Percentiles rank a stretch among this genome's conserved stretches.
Evolutionary conservation across 2,888 invertebrate species (phyloP).

Genomic region (Unio pictorum): DNA sequence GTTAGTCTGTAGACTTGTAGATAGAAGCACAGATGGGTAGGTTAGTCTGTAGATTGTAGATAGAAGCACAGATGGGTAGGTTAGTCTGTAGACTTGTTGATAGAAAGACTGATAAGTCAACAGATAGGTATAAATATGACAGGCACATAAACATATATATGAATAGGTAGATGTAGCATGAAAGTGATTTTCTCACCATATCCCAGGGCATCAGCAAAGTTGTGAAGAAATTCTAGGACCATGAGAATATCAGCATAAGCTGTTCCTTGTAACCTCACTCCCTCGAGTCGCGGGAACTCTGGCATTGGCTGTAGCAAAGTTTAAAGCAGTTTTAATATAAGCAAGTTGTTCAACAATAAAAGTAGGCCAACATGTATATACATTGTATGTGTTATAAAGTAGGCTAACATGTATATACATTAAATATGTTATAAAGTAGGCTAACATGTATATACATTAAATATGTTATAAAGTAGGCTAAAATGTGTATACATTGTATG

Average conservation of each 20-base stretch:
- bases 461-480: too few species aligned
- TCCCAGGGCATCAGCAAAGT: slow-evolving; percentile 94
- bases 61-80: slow-evolving; percentile 1
- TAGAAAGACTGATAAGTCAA: not conserved
- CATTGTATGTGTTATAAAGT: too few species aligned
- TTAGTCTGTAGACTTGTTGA: slow-evolving; percentile 3
- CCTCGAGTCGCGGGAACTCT: slow-evolving; percentile 82
- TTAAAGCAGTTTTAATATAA: not conserved
- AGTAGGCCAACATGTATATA: too few species aligned
- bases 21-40: not conserved
- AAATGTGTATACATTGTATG: too few species aligned
- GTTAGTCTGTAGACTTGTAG: not conserved
- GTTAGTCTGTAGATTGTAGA: slow-evolving; percentile 3
- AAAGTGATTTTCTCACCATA: slow-evolving; percentile 80
- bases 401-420: too few species aligned
- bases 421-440: too few species aligned
- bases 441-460: too few species aligned
- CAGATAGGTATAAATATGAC: not conserved
- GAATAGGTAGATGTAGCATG: not conserved
- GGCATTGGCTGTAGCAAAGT: slow-evolving; percentile 69
- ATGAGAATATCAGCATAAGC: slow-evolving; percentile 94
- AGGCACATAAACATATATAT: not conserved
- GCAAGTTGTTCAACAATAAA: too few species aligned
- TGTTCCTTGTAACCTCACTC: slow-evolving; percentile 85
- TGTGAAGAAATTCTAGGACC: slow-evolving; percentile 96